phyloP scores from a whole-genome alignment of 2,797 vertebrate genomes.

The Pangasius macronema region DNA sequence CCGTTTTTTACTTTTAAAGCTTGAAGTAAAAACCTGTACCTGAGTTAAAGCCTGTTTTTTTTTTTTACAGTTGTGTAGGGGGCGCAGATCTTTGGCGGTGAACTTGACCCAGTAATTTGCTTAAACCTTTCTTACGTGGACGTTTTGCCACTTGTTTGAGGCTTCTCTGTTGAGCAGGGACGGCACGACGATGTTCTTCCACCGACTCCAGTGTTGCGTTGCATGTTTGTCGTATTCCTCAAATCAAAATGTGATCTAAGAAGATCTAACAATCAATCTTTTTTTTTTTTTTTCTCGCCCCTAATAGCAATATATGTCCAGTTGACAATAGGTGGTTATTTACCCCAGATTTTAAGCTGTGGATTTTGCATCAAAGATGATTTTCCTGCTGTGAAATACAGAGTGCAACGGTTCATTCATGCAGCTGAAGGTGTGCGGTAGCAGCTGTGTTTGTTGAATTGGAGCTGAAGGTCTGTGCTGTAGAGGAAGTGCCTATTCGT shows the following conservation, averaged over 20 bases:
- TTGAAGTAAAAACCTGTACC: background rate
- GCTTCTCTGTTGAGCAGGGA: background rate
- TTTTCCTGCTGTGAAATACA: background rate
- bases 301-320: background rate
- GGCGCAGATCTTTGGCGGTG: no score
- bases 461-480: background rate
- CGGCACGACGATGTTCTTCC: no score
- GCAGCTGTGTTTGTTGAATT: background rate
- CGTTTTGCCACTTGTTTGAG: no score
- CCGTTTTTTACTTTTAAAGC: no score
- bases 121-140: background rate
- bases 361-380: background rate
- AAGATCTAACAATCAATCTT: background rate
- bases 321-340: background rate
- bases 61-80: background rate
- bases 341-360: background rate
- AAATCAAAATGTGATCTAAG: background rate
- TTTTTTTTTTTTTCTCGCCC: background rate
- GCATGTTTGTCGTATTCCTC: background rate
- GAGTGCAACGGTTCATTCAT: background rate
- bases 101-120: no score
- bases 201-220: no score
- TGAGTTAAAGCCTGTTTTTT: background rate
- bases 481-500: background rate
- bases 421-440: background rate